Evolutionary conservation across 2,113 vertebrate species (phyloP), one percentile per base, ranked within the genome.

Genomic region (Equus quagga): DNA sequence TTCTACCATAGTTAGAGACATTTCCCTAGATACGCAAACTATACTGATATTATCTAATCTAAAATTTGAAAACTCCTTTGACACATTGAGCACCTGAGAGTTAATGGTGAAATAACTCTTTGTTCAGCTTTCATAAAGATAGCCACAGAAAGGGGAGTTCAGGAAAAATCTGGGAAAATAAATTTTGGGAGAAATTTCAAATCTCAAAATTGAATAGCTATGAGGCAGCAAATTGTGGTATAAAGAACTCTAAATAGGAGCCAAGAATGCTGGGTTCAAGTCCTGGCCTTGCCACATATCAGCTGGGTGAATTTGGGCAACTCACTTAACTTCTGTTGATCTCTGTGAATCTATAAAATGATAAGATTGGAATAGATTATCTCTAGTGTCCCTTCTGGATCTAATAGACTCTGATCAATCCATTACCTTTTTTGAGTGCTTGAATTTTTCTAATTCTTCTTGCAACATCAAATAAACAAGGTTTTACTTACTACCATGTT

Each of bases 291-390:
- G 33, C 19, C 31, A 89, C 15, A 58, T 90, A 75, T 65, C n/a
- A 79, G 18, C 33, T 72, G 21, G 33, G 56, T 82, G 8, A 83
- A 84, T n/a, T 49, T 89, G 46, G 58, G 60, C 36, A 88, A 87
- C 79, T 78, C 24, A 83, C 5, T 67, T 26, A 81, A 54, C 9
- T 96, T 96, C 41, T 70, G 4, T 41, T 84, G 10, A 41, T 86
- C 41, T 89, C 19, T 83, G 70, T 75, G 3, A 13, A 95, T 60
- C 67, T 60, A 70, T 82, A 98, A 93, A 97, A 92, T 92, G 51
- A 33, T 14, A 90, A 15, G 2, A 12, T 75, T 92, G 4, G 11
- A 95, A 87, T 12, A 24, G 26, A n/a, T 64, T 44, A 88, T 76
- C 19, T 70, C 44, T 88, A 23, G 3, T 4, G 28, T 76, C 23